Conservation (phyloP, 1,140 invertebrate species). For the Trinorchestia longiramus region DNA sequence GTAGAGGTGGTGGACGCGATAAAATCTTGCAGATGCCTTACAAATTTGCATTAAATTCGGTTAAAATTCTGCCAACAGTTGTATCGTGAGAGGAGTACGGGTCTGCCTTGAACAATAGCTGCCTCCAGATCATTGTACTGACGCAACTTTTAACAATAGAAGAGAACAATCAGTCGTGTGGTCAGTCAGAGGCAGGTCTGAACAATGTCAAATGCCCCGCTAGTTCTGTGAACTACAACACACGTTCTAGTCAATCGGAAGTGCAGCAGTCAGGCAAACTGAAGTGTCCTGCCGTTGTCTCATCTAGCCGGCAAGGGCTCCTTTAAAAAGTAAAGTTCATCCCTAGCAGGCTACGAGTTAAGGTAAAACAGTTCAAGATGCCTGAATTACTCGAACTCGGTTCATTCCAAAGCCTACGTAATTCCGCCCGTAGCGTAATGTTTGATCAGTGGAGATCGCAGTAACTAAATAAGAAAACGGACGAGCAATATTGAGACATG, state of each 20-base stretch:
- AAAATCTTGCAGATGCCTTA: no score
- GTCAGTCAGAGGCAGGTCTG: slow-evolving; percentile 33
- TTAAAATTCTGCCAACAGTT: neutral
- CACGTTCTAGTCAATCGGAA: slow-evolving; percentile 36
- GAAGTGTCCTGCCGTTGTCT: neutral
- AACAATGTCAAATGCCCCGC: neutral
- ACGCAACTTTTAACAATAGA: slow-evolving; percentile 16
- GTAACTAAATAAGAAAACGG: no score
- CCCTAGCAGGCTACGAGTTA: neutral
- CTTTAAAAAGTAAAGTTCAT: neutral
- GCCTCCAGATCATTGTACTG: neutral
- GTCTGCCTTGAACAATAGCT: slow-evolving; percentile 4
- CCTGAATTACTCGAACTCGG: neutral
- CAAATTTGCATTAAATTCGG: neutral
- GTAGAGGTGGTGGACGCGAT: no score
- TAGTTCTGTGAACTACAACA: neutral
- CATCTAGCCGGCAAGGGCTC: neutral
- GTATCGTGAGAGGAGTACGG: neutral
- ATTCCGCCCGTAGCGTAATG: no score
- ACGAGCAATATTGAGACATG: neutral
- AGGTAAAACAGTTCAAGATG: neutral
- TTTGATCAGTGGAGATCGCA: no score
- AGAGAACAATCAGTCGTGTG: slow-evolving; percentile 43
- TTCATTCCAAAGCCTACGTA: neutral
- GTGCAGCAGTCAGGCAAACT: neutral